Base-by-base conservation (phyloP, 2,113 vertebrate genomes). In the Bubalus kerabau region DNA sequence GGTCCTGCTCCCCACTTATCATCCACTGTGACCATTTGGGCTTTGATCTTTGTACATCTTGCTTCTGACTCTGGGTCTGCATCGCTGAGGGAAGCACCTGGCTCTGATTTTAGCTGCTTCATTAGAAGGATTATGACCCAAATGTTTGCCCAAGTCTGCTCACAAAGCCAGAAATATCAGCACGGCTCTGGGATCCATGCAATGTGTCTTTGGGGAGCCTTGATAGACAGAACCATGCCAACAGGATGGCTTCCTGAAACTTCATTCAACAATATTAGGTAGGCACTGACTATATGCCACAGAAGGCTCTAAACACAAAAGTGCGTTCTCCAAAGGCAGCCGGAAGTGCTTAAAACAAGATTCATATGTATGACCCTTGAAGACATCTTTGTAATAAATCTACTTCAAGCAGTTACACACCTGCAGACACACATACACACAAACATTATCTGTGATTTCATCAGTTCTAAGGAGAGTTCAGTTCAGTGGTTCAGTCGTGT, bases 41-140 rank as follows among this genome's bases (percentile, higher is more conserved):
- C 97, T 98, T 98, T 98, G 97, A 97, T 97, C 97, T 97, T 64
- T 40, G 59, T 26, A 46, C 59, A 88, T 94, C 84, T 93, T 88
- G 87, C 82, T 60, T 84, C 94, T 82, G 67, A 94, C 59, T 95
- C 32, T 11, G 43, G 80, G 46, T 86, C 87, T 93, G 26, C 96
- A 80, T n/a, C 52, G 13, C 14, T 0, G 13, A 90, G 54, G 32
- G 81, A 90, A 87, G 40, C 87, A 97, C 84, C 92, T 97, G 97
- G 90, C 76, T 98, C 96, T 97, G 59, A 97, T 97, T 97, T 96
- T 50, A 81, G 80, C 59, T 92, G 62, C 60, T 90, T 94, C 87
- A 59, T 91, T 96, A 48, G 83, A 95, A 94, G 78, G 36, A 94
- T 36, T 52, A 36, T 32, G 32, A 50, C 81, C 26, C 74, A 96